Conservation (phyloP, 2,888 invertebrate species). For the Oscheius myriophilus region DNA sequence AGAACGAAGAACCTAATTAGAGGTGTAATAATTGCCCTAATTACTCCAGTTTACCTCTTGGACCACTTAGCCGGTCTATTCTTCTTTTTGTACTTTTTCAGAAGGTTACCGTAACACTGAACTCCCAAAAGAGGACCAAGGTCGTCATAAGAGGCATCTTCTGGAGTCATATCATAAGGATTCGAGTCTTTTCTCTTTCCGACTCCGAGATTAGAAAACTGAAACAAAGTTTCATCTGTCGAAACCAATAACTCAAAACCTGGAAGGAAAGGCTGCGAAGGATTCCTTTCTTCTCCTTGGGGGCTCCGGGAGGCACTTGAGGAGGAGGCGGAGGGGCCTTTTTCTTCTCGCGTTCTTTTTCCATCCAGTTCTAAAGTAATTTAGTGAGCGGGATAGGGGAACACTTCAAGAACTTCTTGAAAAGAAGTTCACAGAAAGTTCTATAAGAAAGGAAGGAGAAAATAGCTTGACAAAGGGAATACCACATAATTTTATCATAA, state of each 20-base stretch:
- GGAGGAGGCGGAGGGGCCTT: constrained; percentile 36
- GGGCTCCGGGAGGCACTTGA: constrained; percentile 23
- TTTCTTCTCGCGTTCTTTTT: constrained; percentile 15
- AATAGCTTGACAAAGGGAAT: no score
- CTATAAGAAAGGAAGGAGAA: no score
- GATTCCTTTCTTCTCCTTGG: constrained; percentile 59
- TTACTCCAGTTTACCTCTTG: constrained; percentile 38
- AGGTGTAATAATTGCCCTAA: neutral
- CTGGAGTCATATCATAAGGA: constrained; percentile 52
- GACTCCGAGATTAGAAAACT: constrained; percentile 51
- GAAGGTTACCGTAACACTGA: constrained; percentile 55
- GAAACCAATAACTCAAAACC: constrained; percentile 25
- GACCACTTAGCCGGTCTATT: constrained; percentile 61
- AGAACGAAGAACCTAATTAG: constrained; percentile 72
- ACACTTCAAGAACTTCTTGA: neutral
- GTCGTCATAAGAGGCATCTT: constrained; percentile 53
- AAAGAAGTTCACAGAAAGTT: no score
- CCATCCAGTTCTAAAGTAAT: constrained; percentile 8
- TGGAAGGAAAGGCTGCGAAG: constrained; percentile 60
- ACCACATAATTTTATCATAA: no score
- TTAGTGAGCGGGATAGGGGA: neutral
- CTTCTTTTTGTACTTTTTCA: constrained; percentile 63
- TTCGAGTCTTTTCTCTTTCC: constrained; percentile 37
- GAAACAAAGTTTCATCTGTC: constrained; percentile 9
- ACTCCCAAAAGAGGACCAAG: constrained; percentile 58